phyloP scores from a whole-genome alignment of 1,140 invertebrate genomes.

The Bombus breviceps region DNA sequence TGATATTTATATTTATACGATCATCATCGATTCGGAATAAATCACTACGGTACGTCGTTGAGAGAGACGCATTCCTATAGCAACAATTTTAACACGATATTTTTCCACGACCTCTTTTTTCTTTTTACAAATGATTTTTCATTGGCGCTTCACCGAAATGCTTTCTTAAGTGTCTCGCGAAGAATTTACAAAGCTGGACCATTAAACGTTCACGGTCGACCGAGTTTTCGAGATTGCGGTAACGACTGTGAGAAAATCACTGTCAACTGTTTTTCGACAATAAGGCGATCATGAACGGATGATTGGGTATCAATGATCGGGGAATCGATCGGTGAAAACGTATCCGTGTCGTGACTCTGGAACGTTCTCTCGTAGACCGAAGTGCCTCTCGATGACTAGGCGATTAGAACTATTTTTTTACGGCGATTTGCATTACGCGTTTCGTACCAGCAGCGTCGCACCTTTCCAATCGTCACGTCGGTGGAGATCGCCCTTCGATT shows the following conservation, averaged over 20 bases:
- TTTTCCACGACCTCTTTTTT: background rate
- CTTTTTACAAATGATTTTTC: too few relatives aligned
- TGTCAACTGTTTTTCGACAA: conserved; percentile 74
- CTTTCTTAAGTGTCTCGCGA: conserved; percentile 52
- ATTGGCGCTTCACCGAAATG: background rate
- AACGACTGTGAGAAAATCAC: conserved; percentile 75
- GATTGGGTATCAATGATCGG: conserved; percentile 81
- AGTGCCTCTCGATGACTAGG: conserved; percentile 72
- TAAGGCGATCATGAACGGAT: conserved; percentile 75
- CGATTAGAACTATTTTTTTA: conserved; percentile 63
- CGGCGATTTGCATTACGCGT: conserved; percentile 19
- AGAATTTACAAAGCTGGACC: conserved; percentile 71
- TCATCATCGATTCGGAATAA: too few relatives aligned
- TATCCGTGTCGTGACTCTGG: conserved; percentile 74
- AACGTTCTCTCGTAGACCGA: conserved; percentile 35
- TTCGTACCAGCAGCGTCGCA: background rate
- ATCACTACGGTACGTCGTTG: too few relatives aligned
- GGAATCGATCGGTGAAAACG: conserved; percentile 57
- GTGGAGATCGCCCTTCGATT: too few relatives aligned
- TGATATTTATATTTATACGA: background rate
- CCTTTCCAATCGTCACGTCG: too few relatives aligned
- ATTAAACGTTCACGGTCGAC: conserved; percentile 76
- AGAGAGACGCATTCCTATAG: too few relatives aligned
- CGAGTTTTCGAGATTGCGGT: conserved; percentile 73
- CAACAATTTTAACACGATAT: too few relatives aligned